Evolutionary conservation across 2,797 vertebrate genomes (phyloP), one percentile per base, ranked within the genome.

Genomic region (Urosaurus nigricauda): DNA sequence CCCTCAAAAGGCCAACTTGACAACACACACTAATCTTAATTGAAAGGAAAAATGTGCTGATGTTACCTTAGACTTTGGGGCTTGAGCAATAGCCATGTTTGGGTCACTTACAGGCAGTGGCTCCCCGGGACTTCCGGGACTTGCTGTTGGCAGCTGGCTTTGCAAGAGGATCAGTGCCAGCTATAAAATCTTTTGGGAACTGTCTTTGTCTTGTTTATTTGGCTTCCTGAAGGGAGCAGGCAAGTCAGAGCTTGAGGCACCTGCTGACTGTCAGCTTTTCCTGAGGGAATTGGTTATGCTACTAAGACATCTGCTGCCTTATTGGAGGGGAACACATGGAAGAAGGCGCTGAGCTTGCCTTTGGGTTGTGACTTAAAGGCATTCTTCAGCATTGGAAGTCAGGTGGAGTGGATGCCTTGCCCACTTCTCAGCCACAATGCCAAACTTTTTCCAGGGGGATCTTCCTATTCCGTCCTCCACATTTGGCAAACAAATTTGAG

Each of bases 401-500:
- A 7, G 63, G 63, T 26, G 63, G 63, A 58, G 19, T 1, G 2
- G 35, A 12, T 37, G 3, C 8, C 32, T 51, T 35, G 8, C 84
- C 37, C 21, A 84, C 14, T 78, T 19, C 29, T 32, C 29, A 68
- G 11, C 65, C 13, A 12, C 65, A 32, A 2, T 77, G 24, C 70
- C 35, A 80, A 17, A 5, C 86, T 93, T 71, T 89, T 87, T 19
- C 24, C 96, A 99, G 99, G 90, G 98, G 97, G 5, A 56, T 99
- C 32, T 12, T 98, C 89, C 96, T 99, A 82, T 99, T 99, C 97
- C 98, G 98, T 82, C 98, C 99, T 51, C 91, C 94, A 9, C 97
- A 96, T 74, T 97, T 99, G 85, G 90, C 73, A 56, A 99, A 97
- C 96, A 99, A 99, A 94, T 99, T 99, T 95, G 99, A 99, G 93